A percentile compares a stretch with the other conserved stretches of the same genome.
These are phyloP conservation scores for Drosophila gunungcola DNA, from an alignment of 1,140 invertebrate genomes.

Conservation along the genomic window DNA sequence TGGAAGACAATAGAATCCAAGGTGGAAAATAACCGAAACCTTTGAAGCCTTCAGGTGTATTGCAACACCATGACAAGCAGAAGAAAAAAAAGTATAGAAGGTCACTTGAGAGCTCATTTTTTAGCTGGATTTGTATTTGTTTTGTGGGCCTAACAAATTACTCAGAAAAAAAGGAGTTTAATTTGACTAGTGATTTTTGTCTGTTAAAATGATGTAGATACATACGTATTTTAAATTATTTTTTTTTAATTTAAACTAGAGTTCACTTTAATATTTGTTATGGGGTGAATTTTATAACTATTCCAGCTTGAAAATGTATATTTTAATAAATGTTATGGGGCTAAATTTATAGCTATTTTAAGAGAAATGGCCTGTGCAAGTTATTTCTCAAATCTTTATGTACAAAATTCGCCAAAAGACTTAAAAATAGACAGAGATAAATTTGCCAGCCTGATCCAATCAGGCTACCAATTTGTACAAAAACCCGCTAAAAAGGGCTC, in stretches of 20 bases:
- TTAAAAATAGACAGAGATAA: background rate
- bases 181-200: background rate
- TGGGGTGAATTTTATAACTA: no score
- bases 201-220: no score
- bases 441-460: background rate
- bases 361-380: no score
- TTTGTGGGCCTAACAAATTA: background rate
- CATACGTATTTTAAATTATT: no score
- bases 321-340: no score
- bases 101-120: slow-evolving; percentile 1
- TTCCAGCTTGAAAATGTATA: no score
- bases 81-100: background rate
- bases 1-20: slow-evolving; percentile 11
- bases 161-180: background rate
- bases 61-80: background rate
- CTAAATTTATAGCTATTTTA: no score
- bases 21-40: background rate
- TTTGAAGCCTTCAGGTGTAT: background rate
- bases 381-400: no score
- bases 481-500: background rate
- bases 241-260: no score
- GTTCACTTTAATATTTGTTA: no score
- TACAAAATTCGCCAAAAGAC: background rate
- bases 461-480: background rate
- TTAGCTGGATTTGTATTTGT: background rate